Base-by-base conservation (phyloP, 2,888 invertebrate species). In the Incurvaria masculella region DNA sequence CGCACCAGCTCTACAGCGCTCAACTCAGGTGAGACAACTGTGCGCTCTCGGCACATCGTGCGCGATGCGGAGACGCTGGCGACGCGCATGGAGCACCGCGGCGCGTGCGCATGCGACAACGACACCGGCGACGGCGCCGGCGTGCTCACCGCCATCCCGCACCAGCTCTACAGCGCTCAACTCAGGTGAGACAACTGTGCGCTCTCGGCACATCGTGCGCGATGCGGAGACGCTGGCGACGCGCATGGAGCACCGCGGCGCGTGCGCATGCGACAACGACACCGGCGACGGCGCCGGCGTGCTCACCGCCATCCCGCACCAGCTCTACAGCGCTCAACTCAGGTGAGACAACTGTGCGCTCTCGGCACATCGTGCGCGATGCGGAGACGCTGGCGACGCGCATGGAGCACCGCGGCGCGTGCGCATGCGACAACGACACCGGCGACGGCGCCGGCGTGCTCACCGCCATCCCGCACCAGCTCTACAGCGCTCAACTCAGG, bases 51-150 rank as follows among this genome's bases (percentile, higher is more conserved):
- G n/a, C 66, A 96, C 93, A 96, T 99, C 68, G 84, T 99, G 60
- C 87, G 89, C 65, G 97, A 99, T 88, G 96, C 98, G 47, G 90
- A 96, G 76, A 90, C 84, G 58, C 85, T 98, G 78, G 91, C 98
- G 52, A 89, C 89, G 70, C 91, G 98, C 63, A 99, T 99, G 98
- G 94, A 96, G 81, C 99, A 99, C 80, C 91, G 99, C 56, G n/a
- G n/a, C n/a, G n/a, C n/a, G n/a, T 97, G 97, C 78, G 95, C 97
- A 40, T 97, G 97, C 79, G 99, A 99, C 81, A 98, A 98, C 76
- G 97, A 98, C 75, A 97, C 97, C 46, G 99, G 99, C 50, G 99
- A 99, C 72, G 99, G 99, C 53, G 98, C 99, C 53, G 99, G 99
- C 49, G 93, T 98, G 52, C 83, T 98, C 64, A 91, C 94, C 54